A percentile compares a stretch with the other conserved stretches of the same genome.
These are phyloP conservation scores for Phataginus tricuspis DNA, from an alignment of 2,797 vertebrate genomes.

Conservation along the genomic window DNA sequence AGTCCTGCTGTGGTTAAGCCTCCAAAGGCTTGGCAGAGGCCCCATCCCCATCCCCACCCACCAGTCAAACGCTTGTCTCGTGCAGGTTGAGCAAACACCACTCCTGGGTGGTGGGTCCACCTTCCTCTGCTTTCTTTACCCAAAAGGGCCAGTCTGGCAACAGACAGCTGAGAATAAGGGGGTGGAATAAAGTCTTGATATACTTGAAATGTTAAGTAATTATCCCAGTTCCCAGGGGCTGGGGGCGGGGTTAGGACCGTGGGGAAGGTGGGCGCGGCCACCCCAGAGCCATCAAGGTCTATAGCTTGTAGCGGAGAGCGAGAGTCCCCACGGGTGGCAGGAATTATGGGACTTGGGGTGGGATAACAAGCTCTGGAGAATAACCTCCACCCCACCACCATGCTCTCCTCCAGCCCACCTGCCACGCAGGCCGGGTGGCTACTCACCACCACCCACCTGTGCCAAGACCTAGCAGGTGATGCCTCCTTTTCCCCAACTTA, in stretches of 20 bases:
- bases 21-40: background rate
- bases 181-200: background rate
- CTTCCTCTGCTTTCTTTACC: background rate
- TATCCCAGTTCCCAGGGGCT: background rate
- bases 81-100: background rate
- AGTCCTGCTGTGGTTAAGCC: background rate
- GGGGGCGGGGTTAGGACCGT: rapidly evolving
- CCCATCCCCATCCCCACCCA: background rate
- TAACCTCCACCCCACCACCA: background rate
- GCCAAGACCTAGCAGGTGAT: background rate
- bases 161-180: background rate
- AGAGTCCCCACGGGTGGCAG: rapidly evolving
- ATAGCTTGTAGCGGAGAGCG: rapidly evolving
- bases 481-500: background rate
- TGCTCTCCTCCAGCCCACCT: background rate
- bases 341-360: no score
- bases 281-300: background rate
- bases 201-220: background rate
- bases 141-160: background rate
- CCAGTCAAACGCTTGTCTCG: no score
- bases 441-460: background rate
- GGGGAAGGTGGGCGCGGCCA: no score
- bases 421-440: rapidly evolving
- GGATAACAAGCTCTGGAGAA: background rate
- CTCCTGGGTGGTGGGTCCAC: background rate